These are phyloP conservation scores for Podarcis raffonei DNA, from an alignment of 2,113 vertebrate species.

Conservation along the genomic window DNA sequence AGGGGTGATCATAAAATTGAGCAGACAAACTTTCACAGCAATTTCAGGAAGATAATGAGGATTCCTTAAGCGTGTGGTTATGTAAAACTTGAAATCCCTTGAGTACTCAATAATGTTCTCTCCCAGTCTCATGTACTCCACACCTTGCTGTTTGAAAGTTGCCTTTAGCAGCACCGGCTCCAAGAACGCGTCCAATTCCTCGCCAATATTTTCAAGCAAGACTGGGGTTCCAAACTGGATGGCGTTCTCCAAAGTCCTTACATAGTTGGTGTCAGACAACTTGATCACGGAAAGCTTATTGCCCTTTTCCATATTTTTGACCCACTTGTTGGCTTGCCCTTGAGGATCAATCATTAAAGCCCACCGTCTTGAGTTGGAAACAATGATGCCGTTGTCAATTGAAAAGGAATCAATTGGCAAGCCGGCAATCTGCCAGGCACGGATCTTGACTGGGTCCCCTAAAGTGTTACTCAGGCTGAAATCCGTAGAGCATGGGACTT, in stretches of 20 bases:
- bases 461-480: slow-evolving; percentile 85
- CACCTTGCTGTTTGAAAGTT: slow-evolving; percentile 91
- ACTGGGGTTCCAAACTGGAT: slow-evolving; percentile 90
- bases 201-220: slow-evolving; percentile 88
- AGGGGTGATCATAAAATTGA: slow-evolving; percentile 96
- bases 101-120: slow-evolving; percentile 92
- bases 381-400: slow-evolving; percentile 91
- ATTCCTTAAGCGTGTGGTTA: slow-evolving; percentile 91
- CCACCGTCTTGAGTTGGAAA: slow-evolving; percentile 91
- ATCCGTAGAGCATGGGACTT: slow-evolving; percentile 83
- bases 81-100: slow-evolving; percentile 87
- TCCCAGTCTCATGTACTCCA: slow-evolving; percentile 90
- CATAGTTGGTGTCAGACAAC: slow-evolving; percentile 84
- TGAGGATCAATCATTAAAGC: slow-evolving; percentile 95
- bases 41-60: slow-evolving; percentile 94
- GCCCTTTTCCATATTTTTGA: slow-evolving; percentile 92
- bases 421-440: slow-evolving; percentile 90
- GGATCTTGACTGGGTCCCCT: slow-evolving; percentile 88
- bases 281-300: slow-evolving; percentile 89
- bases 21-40: slow-evolving; percentile 91
- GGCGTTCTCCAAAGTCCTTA: slow-evolving; percentile 85
- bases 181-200: slow-evolving; percentile 90
- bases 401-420: slow-evolving; percentile 92
- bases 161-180: slow-evolving; percentile 90
- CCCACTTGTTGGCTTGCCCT: slow-evolving; percentile 94